A percentile compares a stretch with the other conserved stretches of the same genome.
Conservation (phyloP, 2,797 vertebrate species). For the Anguilla obscura region DNA sequence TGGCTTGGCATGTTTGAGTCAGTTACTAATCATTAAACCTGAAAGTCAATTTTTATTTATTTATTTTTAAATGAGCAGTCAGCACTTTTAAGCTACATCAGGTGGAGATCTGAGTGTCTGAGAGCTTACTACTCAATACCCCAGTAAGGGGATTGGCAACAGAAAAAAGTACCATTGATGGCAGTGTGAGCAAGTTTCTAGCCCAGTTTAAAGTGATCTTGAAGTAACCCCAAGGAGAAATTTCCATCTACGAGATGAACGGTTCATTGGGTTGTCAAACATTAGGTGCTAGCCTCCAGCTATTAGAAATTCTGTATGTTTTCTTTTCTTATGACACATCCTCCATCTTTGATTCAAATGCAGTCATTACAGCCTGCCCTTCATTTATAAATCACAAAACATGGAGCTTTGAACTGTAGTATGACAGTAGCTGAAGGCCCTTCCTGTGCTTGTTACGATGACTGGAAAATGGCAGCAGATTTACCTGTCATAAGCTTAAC, state of each 20-base stretch:
- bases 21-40: conserved; percentile 6
- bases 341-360: neutral
- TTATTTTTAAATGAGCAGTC: neutral
- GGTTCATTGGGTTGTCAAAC: conserved; percentile 2
- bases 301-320: conserved; percentile 2
- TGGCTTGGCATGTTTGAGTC: neutral
- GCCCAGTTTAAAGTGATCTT: neutral
- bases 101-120: conserved; percentile 3
- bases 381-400: conserved; percentile 15
- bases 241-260: neutral
- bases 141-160: neutral
- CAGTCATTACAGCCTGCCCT: conserved; percentile 13
- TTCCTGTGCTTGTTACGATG: neutral
- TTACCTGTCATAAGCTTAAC: neutral
- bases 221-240: neutral
- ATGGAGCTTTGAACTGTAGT: neutral
- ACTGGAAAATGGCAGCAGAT: conserved; percentile 7
- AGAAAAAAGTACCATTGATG: neutral
- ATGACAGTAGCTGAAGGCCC: conserved; percentile 14
- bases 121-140: neutral
- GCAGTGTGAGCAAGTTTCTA: neutral
- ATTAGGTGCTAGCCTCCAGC: conserved; percentile 1
- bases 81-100: neutral
- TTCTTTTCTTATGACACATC: neutral
- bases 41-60: neutral